Base-by-base conservation (phyloP, 2,888 invertebrate genomes). In the Augochlorella aurata region DNA sequence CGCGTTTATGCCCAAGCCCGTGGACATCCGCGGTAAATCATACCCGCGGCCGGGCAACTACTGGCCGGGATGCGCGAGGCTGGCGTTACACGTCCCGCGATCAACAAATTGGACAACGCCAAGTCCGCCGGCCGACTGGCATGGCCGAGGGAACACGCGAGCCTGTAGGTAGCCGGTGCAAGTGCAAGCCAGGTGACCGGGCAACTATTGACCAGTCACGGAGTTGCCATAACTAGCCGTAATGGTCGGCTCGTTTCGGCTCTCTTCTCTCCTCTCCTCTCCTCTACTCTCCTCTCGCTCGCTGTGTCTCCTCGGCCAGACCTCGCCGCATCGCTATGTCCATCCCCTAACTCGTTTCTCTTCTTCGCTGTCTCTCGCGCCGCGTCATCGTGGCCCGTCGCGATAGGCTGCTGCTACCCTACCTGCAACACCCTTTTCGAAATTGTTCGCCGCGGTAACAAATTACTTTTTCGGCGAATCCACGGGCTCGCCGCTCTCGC, bases 151-250 rank as follows among this genome's bases (percentile, higher is more conserved):
- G 54, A 66, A 79, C 74, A 77, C 21, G 79, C 54, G 73, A 77
- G 68, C 74, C 18, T 50, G 52, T 58, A 2, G 29, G 29, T 29
- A 21, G 44, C 44, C 4, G 61, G 66, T 54, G 29, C 49, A 29
- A 29, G 66, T 54, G 29, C 49, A 29, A 24, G 68, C 44, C 65
- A 70, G 66, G 21, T 49, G 77, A 79, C n/a, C 66, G 87, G 68
- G 83, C 82, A 86, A 89, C 80, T 89, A 90, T 89, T 90, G 90
- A 88, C 88, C 88, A 58, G 87, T 89, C 88, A 89, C 87, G 88
- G 87, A 90, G 77, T 83, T 86, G 86, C 88, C 87, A 84, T 89
- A 91, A 91, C 90, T 88, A 87, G 86, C 87, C 79, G 83, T 89
- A 88, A 89, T 89, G 89, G 89, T 83, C 82, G 82, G 79, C 79